Base-by-base conservation (phyloP, 2,888 invertebrate species). In the Ophion slaviceki region DNA sequence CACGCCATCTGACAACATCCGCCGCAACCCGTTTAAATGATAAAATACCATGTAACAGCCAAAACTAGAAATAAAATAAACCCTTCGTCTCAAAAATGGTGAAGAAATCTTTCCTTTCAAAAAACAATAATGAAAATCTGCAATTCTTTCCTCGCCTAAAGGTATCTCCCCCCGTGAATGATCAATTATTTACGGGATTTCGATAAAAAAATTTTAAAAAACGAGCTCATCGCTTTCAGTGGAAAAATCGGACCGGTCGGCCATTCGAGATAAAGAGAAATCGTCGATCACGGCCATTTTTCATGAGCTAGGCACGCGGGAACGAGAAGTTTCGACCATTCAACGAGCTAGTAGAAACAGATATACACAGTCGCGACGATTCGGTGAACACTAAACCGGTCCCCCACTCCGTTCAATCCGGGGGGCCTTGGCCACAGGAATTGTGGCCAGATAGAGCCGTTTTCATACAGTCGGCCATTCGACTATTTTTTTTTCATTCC, bases 371-470 rank as follows among this genome's bases (percentile, higher is more conserved):
- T 59, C 47, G 75, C 75, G 81, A 70, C 81, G 79, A 85, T 82
- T 82, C 66, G 79, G 28, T 68, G 53, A 80, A 70, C 77, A 83
- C 83, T 75, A 57, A 67, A 81, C 80, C 72, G 67, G 62, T 64
- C 40, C 71, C 62, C 78, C 72, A 47, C 64, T 78, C 76, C 53
- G 67, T 77, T 77, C 70, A 71, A 81, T 68, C 75, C 70, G 61
- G 72, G 61, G 68, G 75, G 70, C 61, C 79, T 79, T 80, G 68
- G 83, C 77, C 83, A 75, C 86, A 62, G 75, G 78, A 83, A 84
- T 67, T 83, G 81, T 75, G 66, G 78, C 74, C 80, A 86, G 86
- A 84, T 84, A 84, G 81, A 86, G 66, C 59, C 80, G 83, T 75
- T 82, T 53, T 53, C 70, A 83, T 80, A 61, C 81, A 64, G 78